phyloP scores from a whole-genome alignment of 2,888 invertebrate genomes.

The Oxyteleia sp. region DNA sequence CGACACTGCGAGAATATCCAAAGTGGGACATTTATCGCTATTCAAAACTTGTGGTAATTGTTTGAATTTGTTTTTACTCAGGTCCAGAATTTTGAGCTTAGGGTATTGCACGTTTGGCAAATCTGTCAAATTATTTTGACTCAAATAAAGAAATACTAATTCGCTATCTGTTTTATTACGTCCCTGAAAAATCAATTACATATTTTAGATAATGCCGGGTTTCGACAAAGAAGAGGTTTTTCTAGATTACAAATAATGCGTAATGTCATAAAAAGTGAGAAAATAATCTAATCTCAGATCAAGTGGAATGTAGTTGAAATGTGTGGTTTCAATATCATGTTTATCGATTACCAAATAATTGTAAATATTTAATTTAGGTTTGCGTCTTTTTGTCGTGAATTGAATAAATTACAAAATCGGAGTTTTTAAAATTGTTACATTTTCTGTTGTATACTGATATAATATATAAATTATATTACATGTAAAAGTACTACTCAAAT shows the following conservation, averaged over 20 bases:
- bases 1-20: constrained; percentile 88
- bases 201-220: background rate
- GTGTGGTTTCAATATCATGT: background rate
- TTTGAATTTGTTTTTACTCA: constrained; percentile 88
- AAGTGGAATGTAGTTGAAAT: background rate
- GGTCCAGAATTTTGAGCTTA: constrained; percentile 88
- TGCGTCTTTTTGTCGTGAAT: background rate
- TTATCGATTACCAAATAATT: background rate
- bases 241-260: background rate
- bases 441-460: too few relatives aligned
- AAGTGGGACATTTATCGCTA: constrained; percentile 87
- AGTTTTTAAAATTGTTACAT: background rate
- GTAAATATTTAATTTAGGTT: background rate
- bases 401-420: background rate
- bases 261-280: background rate
- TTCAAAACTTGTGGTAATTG: constrained; percentile 88
- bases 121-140: constrained; percentile 85
- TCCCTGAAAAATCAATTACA: constrained; percentile 30
- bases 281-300: constrained; percentile 3
- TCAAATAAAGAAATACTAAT: constrained; percentile 79
- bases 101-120: constrained; percentile 88
- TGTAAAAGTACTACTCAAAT: too few relatives aligned
- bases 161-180: constrained; percentile 50
- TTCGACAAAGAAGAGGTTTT: background rate
- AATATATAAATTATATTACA: too few relatives aligned